Evolutionary conservation across 1,140 invertebrate species (phyloP).

Genomic region (Calliopsis andreniformis): DNA sequence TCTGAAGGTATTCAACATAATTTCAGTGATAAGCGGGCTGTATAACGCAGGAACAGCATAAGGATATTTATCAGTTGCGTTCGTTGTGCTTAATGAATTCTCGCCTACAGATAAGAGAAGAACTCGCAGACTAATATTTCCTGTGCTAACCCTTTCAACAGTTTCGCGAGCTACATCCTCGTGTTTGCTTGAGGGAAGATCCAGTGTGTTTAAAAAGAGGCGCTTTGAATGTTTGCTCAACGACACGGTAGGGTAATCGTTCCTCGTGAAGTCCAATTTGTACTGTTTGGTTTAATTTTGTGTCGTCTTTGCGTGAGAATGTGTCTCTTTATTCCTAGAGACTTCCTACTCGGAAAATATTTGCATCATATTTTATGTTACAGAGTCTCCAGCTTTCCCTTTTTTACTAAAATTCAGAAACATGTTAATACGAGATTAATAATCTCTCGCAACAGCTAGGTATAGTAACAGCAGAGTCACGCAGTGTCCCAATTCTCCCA

Average conservation of each 20-base stretch:
- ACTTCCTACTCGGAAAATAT: no score
- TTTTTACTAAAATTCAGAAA: no score
- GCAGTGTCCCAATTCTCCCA: neutral
- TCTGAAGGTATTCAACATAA: slow-evolving; percentile 55
- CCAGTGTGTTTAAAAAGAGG: neutral
- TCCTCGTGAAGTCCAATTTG: neutral
- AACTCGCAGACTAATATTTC: neutral
- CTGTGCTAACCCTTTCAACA: neutral
- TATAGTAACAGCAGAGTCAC: neutral
- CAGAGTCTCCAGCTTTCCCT: no score
- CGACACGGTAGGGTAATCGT: neutral
- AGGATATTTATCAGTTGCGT: neutral
- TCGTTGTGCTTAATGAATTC: slow-evolving; percentile 2
- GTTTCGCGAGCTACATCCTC: neutral
- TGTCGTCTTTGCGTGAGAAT: neutral
- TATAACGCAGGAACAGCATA: slow-evolving; percentile 16
- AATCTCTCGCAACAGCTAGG: no score
- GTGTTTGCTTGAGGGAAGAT: neutral
- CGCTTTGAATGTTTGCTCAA: neutral
- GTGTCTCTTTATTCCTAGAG: no score
- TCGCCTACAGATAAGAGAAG: neutral
- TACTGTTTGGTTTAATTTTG: neutral
- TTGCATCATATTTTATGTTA: no score
- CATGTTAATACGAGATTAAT: no score
- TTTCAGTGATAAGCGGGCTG: slow-evolving; percentile 64